These are phyloP conservation scores for Nothocercus nigrocapillus DNA, from an alignment of 2,113 vertebrate genomes.

Conservation along the genomic window DNA sequence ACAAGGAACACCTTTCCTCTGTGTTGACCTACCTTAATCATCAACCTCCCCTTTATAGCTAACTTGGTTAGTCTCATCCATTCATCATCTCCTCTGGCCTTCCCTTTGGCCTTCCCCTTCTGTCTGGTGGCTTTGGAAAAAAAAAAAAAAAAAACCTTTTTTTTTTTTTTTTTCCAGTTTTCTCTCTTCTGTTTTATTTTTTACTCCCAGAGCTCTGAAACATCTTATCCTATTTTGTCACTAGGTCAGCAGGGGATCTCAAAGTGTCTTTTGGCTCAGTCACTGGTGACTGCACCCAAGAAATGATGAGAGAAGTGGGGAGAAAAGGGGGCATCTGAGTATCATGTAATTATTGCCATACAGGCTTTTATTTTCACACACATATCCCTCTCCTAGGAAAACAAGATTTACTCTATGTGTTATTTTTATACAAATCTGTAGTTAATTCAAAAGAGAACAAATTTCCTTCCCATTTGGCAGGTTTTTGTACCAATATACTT, in stretches of 20 bases:
- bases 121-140: background rate
- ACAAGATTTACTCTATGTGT: background rate
- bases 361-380: background rate
- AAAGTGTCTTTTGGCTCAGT: background rate
- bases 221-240: background rate
- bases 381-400: background rate
- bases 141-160: no score
- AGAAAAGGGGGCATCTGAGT: background rate
- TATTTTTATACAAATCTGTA: background rate
- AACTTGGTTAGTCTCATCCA: background rate
- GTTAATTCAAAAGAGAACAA: background rate
- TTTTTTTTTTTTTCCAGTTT: background rate
- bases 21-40: no score
- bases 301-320: background rate
- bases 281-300: background rate
- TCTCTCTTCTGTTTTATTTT: background rate
- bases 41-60: rapidly evolving
- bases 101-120: background rate
- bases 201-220: background rate
- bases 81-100: background rate
- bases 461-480: background rate
- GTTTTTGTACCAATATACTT: background rate
- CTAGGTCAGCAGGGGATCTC: background rate
- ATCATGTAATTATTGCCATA: background rate
- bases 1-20: no score